Conservation (phyloP, 2,888 invertebrate species). For the Ectropis crepuscularia region DNA sequence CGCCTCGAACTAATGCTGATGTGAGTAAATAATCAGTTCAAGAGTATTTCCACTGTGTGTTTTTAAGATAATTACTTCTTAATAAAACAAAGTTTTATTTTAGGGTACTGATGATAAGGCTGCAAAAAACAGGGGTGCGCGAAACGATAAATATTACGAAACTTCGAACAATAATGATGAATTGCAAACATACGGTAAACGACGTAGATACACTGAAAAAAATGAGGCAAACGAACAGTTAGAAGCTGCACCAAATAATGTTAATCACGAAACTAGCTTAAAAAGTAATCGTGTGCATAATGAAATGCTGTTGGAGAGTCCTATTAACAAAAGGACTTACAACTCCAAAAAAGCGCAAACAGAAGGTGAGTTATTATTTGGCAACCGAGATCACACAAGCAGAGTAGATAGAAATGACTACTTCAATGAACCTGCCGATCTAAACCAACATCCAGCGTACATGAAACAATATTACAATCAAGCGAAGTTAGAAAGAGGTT, state of each 20-base stretch:
- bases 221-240: constrained; percentile 46
- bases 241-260: constrained; percentile 46
- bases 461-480: constrained; percentile 48
- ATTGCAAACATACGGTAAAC: constrained; percentile 41
- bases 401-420: constrained; percentile 51
- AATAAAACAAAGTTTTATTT: constrained; percentile 1
- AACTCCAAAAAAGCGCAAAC: constrained; percentile 42
- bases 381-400: constrained; percentile 47
- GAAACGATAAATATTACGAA: constrained; percentile 44
- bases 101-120: constrained; percentile 54
- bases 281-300: constrained; percentile 46
- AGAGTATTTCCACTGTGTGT: not conserved
- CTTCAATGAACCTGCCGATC: constrained; percentile 49
- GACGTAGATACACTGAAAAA: constrained; percentile 46
- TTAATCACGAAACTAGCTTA: constrained; percentile 39
- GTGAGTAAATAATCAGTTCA: constrained; percentile 13
- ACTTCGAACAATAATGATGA: constrained; percentile 31
- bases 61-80: not conserved
- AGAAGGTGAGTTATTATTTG: constrained; percentile 57
- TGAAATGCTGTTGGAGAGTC: constrained; percentile 41
- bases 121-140: constrained; percentile 44
- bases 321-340: constrained; percentile 49
- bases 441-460: constrained; percentile 45
- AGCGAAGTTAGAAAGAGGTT: constrained; percentile 52
- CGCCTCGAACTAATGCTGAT: constrained; percentile 42